Base-by-base conservation (phyloP, 2,888 invertebrate genomes). In the Macaria liturata region DNA sequence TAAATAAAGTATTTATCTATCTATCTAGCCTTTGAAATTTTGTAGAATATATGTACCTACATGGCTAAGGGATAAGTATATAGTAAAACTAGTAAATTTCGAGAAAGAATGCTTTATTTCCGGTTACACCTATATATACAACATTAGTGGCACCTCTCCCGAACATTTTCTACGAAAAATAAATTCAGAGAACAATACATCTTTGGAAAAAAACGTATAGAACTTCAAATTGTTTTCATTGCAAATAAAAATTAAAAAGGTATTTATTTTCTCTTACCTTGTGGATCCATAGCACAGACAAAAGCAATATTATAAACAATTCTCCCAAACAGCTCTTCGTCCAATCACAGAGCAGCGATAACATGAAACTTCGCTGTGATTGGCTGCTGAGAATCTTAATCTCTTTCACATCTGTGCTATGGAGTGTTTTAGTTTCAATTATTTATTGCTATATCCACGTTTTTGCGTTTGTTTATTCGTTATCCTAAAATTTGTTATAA, bases 81-180 rank as follows among this genome's bases (percentile, higher is more conserved):
- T 37, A 6, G 7, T 37, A 7, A 37, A 37, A 37, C 34, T 2
- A 37, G 7, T 37, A 37, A 37, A 0, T 40, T 49, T 69, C 68
- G 71, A 76, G 83, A 78, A 78, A 76, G 79, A 82, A 83, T 76
- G 82, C 81, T 72, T 83, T 82, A 76, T 76, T 79, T 72, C 62
- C 56, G 59, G 72, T 70, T 76, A 75, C 48, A 76, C 57, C 81
- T 83, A 83, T 83, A 82, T 83, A 68, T 83, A 83, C 82, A 83
- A 65, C 51, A 72, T 70, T 67, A 68, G 63, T 55, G 67, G 80
- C 82, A 81, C 74, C 68, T 75, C 69, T 69, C 67, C 74, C 50
- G 66, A 62, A 62, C 31, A 56, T 75, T 81, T 69, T 68, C 78
- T 76, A 74, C 80, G 72, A 83, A 83, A 83, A 83, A 81, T 78